Percentiles rank a stretch among this genome's conserved stretches.
Evolutionary conservation across 2,113 vertebrate genomes (phyloP).

Genomic region (Passerina amoena): DNA sequence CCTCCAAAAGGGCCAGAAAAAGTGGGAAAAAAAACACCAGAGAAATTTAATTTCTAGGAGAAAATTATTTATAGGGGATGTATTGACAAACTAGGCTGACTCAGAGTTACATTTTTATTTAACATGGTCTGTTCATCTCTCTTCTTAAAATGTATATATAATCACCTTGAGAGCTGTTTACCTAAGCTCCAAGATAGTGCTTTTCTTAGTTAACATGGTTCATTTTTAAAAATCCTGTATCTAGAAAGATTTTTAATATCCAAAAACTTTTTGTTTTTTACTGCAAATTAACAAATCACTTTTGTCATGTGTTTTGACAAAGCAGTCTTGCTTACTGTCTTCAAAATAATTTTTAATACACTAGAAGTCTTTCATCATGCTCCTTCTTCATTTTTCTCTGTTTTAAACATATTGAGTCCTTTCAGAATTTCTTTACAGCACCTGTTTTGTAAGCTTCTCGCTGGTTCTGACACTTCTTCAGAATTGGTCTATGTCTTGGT

Average conservation of each 20-base stretch:
- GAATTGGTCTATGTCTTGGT: background rate
- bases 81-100: background rate
- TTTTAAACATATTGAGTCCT: background rate
- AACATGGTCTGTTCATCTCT: background rate
- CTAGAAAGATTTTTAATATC: background rate
- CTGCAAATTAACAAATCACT: background rate
- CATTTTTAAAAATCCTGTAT: background rate
- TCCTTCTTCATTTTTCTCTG: background rate
- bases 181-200: background rate
- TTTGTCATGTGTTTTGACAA: background rate
- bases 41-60: background rate
- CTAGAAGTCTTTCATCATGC: background rate
- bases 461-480: background rate
- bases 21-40: accelerated
- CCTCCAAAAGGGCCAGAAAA: background rate
- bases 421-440: background rate
- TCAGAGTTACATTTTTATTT: background rate
- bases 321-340: background rate
- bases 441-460: background rate
- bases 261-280: background rate
- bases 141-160: background rate
- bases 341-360: background rate
- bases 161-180: background rate
- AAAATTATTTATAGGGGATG: background rate
- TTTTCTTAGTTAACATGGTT: background rate